Base-by-base conservation (phyloP, 2,888 invertebrate species). In the Dynastes grantii region DNA sequence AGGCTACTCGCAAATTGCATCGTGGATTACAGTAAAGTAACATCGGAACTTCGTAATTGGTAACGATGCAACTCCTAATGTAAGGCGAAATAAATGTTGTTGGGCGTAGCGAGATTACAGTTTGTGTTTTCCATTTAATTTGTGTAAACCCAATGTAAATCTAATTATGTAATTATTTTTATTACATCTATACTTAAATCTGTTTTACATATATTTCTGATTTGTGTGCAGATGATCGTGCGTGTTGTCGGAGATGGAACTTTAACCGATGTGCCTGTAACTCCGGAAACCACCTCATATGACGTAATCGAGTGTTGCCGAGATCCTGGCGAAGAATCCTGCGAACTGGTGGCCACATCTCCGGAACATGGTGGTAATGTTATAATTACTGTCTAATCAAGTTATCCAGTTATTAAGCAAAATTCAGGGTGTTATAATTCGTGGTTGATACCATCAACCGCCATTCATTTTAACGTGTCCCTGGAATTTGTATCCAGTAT, bases 301-400 rank as follows among this genome's bases (percentile, higher is more conserved):
- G 93, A 93, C 85, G 91, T 93, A 80, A 90, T 92, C 81, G 93
- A 92, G 84, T 93, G 93, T 85, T 92, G 92, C 84, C 90, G 92
- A 76, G 93, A 93, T 87, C 93, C 93, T 13, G 93, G 93, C 16
- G 92, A 92, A 86, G 93, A 93, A 86, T 90, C 90, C 27, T 93
- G 93, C 83, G 87, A 92, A 85, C 89, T 93, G 84, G 89, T 92
- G 83, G 91, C 91, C 81, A 90, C 92, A 81, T 92, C 92, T 83
- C 91, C 91, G 0, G 88, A 89, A 40, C 90, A 90, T 82, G 91
- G 91, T 88, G 92, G 92, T 92, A 85, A 84, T 85, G 61, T 61
- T 29, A 22, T 29, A 61, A 61, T 61, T 61, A 29, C 29, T 55
- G 11, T 22, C 11, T 27, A 45, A 55, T 49, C 16, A 16, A n/a